phyloP scores from a whole-genome alignment of 2,888 invertebrate genomes.

The Hoplodrina blanda region DNA sequence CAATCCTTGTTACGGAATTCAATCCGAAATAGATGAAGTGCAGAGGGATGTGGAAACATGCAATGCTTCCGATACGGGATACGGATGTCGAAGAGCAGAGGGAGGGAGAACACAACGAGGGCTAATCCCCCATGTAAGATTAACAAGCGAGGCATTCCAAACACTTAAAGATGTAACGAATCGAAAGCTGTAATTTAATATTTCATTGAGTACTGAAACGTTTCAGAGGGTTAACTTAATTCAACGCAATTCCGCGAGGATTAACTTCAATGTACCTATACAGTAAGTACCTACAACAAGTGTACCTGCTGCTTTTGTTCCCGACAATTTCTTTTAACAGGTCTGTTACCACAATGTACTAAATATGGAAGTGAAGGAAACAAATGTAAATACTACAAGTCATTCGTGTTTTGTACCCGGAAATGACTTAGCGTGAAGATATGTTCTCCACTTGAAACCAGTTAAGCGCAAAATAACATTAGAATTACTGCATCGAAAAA shows the following conservation, averaged over 20 bases:
- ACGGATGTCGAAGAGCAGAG: conserved; percentile 24
- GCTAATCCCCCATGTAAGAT: conserved; percentile 36
- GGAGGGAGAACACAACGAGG: background rate
- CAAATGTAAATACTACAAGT: conserved; percentile 25
- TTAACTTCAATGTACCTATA: background rate
- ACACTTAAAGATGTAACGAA: conserved; percentile 42
- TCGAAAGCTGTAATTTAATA: conserved; percentile 45
- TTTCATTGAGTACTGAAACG: conserved; percentile 25
- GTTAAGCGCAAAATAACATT: conserved; percentile 53
- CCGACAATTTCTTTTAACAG: conserved; percentile 4
- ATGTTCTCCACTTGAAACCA: conserved; percentile 40
- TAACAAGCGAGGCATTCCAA: conserved; percentile 33
- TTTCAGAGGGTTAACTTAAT: conserved; percentile 30
- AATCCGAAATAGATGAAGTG: conserved; percentile 43
- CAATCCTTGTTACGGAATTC: conserved; percentile 30
- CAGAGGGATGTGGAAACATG: conserved; percentile 19
- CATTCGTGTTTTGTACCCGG: conserved; percentile 35
- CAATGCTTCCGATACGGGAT: conserved; percentile 21
- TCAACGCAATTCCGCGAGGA: conserved; percentile 12
- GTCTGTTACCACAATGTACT: conserved; percentile 23
- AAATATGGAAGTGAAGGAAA: conserved; percentile 44
- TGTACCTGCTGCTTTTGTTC: background rate
- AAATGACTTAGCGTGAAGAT: conserved; percentile 49
- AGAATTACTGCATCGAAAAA: conserved; percentile 33
- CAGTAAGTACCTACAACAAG: background rate